Base-by-base conservation (phyloP, 2,888 invertebrate genomes). In the Mythimna impura region DNA sequence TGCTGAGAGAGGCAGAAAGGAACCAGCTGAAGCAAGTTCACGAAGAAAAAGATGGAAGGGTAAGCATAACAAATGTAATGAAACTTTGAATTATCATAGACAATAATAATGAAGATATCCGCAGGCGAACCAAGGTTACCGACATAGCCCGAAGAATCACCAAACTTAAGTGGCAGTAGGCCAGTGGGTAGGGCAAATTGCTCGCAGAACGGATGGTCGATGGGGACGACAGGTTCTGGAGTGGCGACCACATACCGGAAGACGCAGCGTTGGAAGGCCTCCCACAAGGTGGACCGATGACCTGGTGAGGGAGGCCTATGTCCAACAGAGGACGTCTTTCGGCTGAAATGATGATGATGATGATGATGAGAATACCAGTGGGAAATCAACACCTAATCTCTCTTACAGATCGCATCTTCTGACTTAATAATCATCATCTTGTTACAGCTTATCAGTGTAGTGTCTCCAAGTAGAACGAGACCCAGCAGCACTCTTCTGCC, bases 1-100 rank as follows among this genome's bases (percentile, higher is more conserved):
- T 96, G 65, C 90, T 96, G 83, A 88, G 94, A 66, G 95, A 96
- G 85, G 89, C 92, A 0, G 94, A 97, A 84, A 92, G 96, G 22
- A 96, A 96, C 72, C 95, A 96, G 70, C 83, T 94, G 71, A 95
- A 94, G 76, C 94, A 94, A 86, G 94, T 95, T 75, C 91, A 96
- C 67, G 96, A 95, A 76, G 94, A 95, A 80, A 94, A 94, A 78
- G 95, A 94, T 86, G 94, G 95, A 73, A 94, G 91, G 92, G 96
- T 96, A 65, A 55, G 88, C 74, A n/a, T 7, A n/a, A 12, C 8
- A 0, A 25, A 1, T 7, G n/a, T 7, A 50, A 2, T 47, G 2
- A 47, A 47, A 47, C 17, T 47, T 17, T 47, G 17, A 47, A 1
- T 47, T 47, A 1, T 43, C 43, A 6, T 17, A 47, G 17, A 17